These are phyloP conservation scores for Lasiurus cinereus DNA, from an alignment of 2,113 vertebrate genomes.

Conservation along the genomic window DNA sequence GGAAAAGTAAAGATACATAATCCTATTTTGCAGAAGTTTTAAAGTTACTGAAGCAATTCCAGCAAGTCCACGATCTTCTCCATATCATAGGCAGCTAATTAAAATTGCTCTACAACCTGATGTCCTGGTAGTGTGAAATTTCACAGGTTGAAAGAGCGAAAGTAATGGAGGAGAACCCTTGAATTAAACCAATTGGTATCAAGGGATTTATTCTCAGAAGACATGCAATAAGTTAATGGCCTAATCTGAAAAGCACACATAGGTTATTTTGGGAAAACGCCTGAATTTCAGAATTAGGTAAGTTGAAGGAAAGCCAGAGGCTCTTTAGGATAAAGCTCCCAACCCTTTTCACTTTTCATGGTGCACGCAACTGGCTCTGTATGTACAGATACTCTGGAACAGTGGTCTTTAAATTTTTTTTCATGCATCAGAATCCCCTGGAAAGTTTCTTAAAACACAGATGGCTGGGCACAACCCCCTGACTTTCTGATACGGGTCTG, in stretches of 20 bases:
- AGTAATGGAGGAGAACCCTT: constrained; percentile 60
- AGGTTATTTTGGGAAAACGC: constrained; percentile 32
- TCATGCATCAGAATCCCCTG: not conserved
- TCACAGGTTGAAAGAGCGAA: constrained; percentile 50
- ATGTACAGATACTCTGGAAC: not conserved
- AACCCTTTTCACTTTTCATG: not conserved
- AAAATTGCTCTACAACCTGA: constrained; percentile 55
- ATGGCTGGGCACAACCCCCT: not conserved
- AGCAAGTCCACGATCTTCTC: constrained; percentile 37
- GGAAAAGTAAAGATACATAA: not conserved
- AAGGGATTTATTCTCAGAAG: constrained; percentile 61
- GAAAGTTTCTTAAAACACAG: not conserved
- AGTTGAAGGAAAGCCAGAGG: constrained; percentile 31
- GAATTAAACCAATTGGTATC: constrained; percentile 57
- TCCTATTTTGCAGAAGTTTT: constrained; percentile 50
- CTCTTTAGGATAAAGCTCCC: not conserved
- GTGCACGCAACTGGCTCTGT: not conserved
- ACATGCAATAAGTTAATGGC: constrained; percentile 57
- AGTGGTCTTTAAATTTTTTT: not conserved
- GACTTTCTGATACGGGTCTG: not conserved
- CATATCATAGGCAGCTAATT: constrained; percentile 59
- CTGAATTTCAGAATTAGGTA: constrained; percentile 42
- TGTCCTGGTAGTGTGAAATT: constrained; percentile 55
- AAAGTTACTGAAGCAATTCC: constrained; percentile 39
- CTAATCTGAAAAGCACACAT: constrained; percentile 11